Percentiles rank a stretch among this genome's conserved stretches.
Conservation (phyloP, 2,797 vertebrate genomes). For the Sebastes iracundus region DNA sequence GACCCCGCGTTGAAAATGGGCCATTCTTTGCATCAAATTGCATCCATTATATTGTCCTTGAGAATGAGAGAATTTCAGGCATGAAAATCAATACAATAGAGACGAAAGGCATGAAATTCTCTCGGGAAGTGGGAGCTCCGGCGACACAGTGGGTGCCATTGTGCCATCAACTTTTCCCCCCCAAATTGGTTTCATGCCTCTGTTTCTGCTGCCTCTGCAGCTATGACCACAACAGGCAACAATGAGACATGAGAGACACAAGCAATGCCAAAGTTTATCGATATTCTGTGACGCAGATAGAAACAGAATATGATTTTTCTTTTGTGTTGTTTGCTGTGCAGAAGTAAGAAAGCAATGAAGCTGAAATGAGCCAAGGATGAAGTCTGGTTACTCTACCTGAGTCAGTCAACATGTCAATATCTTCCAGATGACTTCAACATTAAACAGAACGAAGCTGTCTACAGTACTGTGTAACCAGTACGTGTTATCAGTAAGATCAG, state of each 20-base stretch:
- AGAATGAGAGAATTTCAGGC: conserved; percentile 71
- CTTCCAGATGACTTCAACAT: background rate
- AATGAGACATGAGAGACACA: conserved; percentile 25
- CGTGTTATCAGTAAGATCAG: no score
- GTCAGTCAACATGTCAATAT: background rate
- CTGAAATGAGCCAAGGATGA: background rate
- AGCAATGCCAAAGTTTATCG: background rate
- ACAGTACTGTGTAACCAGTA: background rate
- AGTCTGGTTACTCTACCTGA: background rate
- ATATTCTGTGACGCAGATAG: conserved; percentile 13
- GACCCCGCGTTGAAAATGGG: conserved; percentile 63
- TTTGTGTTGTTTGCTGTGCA: conserved; percentile 25
- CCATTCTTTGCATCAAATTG: conserved; percentile 73
- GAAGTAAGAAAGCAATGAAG: background rate
- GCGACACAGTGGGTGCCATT: conserved; percentile 68
- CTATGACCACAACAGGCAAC: conserved; percentile 33
- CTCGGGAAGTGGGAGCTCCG: conserved; percentile 62
- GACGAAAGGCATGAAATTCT: conserved; percentile 72
- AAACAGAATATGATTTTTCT: conserved; percentile 10
- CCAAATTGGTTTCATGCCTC: conserved; percentile 51
- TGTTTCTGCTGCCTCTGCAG: conserved; percentile 54
- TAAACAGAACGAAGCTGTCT: background rate
- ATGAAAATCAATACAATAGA: conserved; percentile 76
- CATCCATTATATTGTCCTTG: conserved; percentile 73
- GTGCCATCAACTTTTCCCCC: conserved; percentile 57